Base-by-base conservation (phyloP, 64 coral and sea anemone species). In the Montipora sp. region DNA sequence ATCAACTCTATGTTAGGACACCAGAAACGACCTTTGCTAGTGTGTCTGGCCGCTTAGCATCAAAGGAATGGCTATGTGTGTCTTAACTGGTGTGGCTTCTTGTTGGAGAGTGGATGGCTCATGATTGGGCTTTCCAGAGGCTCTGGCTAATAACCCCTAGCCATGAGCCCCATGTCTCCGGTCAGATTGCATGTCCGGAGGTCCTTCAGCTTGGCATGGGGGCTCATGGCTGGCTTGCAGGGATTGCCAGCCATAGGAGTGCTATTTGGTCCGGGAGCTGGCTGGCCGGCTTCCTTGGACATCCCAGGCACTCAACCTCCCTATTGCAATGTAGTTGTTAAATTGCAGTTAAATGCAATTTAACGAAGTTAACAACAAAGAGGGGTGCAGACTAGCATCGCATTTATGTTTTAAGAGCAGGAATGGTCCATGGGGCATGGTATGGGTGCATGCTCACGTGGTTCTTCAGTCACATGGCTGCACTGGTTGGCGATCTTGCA, bases 1-100 rank as follows among this genome's bases (percentile, higher is more conserved):
- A 89, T 60, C 5, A 9, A 36, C 12, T 70, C 16, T 89, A 89
- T 47, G 59, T 89, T 16, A 11, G 51, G 36, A 89, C 87, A 7
- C 74, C 87, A 3, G 87, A 6, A 0, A 36, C 44, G 7, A 75
- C 87, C 12, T 1, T 89, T 76, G 66, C 50, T 5, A 63, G 47
- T 10, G 73, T 67, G 47, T 57, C 87, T 22, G 23, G 73, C 23
- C 0, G 73, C 3, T 46, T 75, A 14, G 5, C 7, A 14, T 46
- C 2, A 12, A 11, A 75, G 73, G 73, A 46, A 75, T 75, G 73
- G 27, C 24, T 27, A 0, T 44, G 43, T 36, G 43, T 36, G 11
- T 36, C 3, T 14, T 27, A n/a, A 22, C 27, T 74, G n/a, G 27
- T 0, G 21, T 24, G n/a, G 27, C 71, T 44, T 74, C 60, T 63